Percentiles rank a stretch among this genome's conserved stretches.
phyloP scores from a whole-genome alignment of 2,797 vertebrate species.

The Eulemur coronatus region DNA sequence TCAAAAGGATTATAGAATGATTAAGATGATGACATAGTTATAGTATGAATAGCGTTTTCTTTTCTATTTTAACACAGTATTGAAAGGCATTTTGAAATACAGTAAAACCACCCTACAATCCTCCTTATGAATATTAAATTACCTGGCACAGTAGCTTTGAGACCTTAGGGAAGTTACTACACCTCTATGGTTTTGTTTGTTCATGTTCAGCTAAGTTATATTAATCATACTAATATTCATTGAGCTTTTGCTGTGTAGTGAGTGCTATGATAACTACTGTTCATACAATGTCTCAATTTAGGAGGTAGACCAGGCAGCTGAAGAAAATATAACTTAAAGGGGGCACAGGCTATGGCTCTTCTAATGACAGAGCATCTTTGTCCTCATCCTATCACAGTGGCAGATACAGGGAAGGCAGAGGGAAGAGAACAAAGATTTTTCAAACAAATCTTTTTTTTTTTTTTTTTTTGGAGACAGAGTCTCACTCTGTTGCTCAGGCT shows the following conservation, averaged over 20 bases:
- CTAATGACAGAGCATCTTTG: background rate
- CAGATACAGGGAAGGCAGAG: background rate
- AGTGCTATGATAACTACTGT: background rate
- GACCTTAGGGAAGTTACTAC: background rate
- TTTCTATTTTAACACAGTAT: background rate
- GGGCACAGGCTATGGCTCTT: accelerated
- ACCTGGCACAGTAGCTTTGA: background rate
- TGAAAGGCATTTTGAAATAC: background rate
- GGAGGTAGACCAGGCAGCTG: background rate
- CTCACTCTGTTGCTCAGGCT: no score
- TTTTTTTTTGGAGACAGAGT: no score
- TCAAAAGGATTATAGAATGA: background rate
- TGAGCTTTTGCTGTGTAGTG: background rate
- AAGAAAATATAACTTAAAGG: background rate
- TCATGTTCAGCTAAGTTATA: background rate
- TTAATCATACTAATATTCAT: background rate
- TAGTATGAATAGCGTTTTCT: background rate
- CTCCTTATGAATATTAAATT: background rate
- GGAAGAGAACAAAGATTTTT: background rate
- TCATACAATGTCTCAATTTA: background rate
- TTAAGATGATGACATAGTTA: background rate
- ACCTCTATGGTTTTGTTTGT: background rate
- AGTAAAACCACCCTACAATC: background rate
- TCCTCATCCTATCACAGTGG: background rate
- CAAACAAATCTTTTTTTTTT: no score